Evolutionary conservation across 2,113 vertebrate species (phyloP).

Genomic region (Myrmecobius fasciatus): DNA sequence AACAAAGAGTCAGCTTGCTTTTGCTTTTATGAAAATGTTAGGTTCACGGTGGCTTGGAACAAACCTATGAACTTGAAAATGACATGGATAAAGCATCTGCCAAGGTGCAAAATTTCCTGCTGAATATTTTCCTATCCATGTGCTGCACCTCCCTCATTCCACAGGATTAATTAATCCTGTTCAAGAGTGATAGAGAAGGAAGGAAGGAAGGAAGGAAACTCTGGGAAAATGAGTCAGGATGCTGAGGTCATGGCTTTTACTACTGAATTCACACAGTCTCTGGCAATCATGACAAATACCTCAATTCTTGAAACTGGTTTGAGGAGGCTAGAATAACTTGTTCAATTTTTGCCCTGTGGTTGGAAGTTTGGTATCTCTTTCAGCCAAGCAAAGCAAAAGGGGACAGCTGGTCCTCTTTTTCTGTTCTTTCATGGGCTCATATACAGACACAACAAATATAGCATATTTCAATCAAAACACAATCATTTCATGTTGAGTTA

Average conservation of each 20-base stretch:
- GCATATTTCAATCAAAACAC: neutral
- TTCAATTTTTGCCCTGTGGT: neutral
- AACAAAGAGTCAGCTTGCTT: neutral
- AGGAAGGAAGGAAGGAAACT: constrained; percentile 28
- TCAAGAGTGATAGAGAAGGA: neutral
- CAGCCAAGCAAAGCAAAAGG: neutral
- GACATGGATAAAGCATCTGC: neutral
- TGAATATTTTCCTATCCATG: neutral
- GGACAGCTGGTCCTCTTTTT: neutral
- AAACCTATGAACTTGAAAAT: neutral
- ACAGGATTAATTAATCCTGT: neutral
- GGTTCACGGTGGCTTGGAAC: neutral
- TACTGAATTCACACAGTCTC: constrained; percentile 4
- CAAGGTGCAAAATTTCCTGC: neutral
- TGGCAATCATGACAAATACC: neutral
- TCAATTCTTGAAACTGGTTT: constrained; percentile 20
- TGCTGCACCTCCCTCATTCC: neutral
- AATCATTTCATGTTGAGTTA: neutral
- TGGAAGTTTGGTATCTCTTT: neutral
- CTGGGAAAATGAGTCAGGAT: neutral
- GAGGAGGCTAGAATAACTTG: neutral
- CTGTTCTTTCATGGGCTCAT: neutral
- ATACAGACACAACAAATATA: neutral
- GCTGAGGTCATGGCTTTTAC: constrained; percentile 20
- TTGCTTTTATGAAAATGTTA: neutral